Evolutionary conservation across 2,113 vertebrate species (phyloP).

Genomic region (Xiphophorus couchianus): DNA sequence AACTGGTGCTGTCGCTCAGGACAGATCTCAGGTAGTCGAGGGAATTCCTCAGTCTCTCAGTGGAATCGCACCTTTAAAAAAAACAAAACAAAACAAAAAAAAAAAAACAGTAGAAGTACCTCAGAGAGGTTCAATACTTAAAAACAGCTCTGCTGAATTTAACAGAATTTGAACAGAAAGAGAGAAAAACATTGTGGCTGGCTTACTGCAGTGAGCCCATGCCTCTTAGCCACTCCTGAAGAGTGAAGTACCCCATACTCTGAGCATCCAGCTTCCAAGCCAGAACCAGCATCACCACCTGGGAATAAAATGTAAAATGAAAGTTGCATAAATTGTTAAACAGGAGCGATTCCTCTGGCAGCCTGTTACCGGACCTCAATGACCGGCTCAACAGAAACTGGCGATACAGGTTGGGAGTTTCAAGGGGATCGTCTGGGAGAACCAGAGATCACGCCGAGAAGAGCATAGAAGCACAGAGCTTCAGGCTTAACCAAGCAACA

Average conservation of each 20-base stretch:
- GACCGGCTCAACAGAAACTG: background rate
- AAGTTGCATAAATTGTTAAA: constrained; percentile 1
- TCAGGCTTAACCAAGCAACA: background rate
- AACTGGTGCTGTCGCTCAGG: constrained; percentile 96
- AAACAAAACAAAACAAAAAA: too few relatives aligned
- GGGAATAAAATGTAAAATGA: constrained; percentile 52
- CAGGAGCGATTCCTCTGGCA: background rate
- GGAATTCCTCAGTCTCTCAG: constrained; percentile 95
- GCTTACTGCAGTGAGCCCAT: constrained; percentile 98
- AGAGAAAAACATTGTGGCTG: background rate
- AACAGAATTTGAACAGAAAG: background rate
- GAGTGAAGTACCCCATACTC: constrained; percentile 99
- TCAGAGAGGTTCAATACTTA: constrained; percentile 19
- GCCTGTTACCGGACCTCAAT: background rate
- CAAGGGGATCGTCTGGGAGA: background rate
- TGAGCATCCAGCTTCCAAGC: constrained; percentile 99
- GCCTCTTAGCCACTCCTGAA: constrained; percentile 98
- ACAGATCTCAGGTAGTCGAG: constrained; percentile 98
- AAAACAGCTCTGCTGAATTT: background rate
- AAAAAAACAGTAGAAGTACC: constrained; percentile 38
- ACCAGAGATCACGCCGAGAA: too few relatives aligned
- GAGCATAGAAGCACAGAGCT: too few relatives aligned
- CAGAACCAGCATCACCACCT: constrained; percentile 99
- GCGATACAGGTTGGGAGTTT: background rate
- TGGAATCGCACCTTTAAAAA: constrained; percentile 90